Conservation (phyloP, 2,113 vertebrate genomes). For the Xerus inauris region DNA sequence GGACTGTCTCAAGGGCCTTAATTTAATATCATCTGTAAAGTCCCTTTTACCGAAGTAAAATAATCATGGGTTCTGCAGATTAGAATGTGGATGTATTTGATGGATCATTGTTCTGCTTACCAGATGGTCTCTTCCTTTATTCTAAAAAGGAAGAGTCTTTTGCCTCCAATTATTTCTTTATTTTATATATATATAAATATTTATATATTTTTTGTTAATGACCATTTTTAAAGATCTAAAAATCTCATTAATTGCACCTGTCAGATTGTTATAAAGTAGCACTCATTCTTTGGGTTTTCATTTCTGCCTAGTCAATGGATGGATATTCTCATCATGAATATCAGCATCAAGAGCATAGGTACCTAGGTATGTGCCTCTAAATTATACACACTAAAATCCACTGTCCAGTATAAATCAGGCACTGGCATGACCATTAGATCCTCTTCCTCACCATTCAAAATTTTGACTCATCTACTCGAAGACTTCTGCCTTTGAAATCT, state of each 20-base stretch:
- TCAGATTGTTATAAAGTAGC: neutral
- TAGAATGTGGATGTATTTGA: neutral
- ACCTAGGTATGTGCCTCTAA: neutral
- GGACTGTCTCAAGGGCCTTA: neutral
- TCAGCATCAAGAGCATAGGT: neutral
- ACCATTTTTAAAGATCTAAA: neutral
- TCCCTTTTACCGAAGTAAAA: neutral
- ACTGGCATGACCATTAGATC: neutral
- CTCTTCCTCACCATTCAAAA: neutral
- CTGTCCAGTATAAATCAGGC: neutral
- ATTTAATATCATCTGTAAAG: neutral
- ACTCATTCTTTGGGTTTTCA: neutral
- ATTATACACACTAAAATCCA: slow-evolving; percentile 5
- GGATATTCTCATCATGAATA: neutral
- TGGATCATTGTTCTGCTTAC: neutral
- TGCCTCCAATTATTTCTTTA: neutral
- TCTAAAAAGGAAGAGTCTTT: neutral
- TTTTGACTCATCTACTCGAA: neutral
- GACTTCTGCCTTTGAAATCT: neutral
- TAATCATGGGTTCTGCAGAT: neutral
- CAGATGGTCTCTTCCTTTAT: neutral
- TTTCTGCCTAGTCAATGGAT: neutral
- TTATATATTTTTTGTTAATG: neutral
- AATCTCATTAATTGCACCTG: neutral
- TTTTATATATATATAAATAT: too few species aligned